These are phyloP conservation scores for Drosophila lini DNA, from an alignment of 1,140 invertebrate species.

Conservation along the genomic window DNA sequence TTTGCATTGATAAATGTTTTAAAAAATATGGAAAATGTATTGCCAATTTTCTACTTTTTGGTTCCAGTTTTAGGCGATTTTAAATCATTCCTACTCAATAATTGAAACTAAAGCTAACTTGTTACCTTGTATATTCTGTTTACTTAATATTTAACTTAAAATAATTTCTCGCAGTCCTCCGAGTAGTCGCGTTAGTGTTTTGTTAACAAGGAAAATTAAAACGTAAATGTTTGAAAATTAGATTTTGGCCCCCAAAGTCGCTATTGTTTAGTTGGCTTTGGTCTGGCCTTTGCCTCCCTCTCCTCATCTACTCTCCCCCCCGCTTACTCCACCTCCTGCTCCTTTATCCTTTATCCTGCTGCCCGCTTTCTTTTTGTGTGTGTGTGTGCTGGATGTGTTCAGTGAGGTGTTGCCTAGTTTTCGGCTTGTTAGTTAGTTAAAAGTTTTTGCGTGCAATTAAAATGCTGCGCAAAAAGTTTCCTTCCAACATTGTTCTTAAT, in stretches of 20 bases:
- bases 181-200: constrained; percentile 44
- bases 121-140: too few relatives aligned
- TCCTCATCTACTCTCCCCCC: neutral
- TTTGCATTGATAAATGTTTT: neutral
- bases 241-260: constrained; percentile 66
- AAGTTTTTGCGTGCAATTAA: constrained; percentile 82
- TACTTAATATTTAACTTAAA: neutral
- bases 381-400: constrained; percentile 53
- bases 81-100: too few relatives aligned
- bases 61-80: neutral
- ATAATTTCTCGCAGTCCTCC: neutral
- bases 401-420: constrained; percentile 80
- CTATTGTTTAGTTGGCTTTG: constrained; percentile 67
- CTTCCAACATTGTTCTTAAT: constrained; percentile 78
- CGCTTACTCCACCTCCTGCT: too few relatives aligned
- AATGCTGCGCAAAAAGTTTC: constrained; percentile 80
- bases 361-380: constrained; percentile 21
- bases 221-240: constrained; percentile 83
- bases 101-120: too few relatives aligned
- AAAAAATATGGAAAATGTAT: neutral
- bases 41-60: neutral
- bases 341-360: constrained; percentile 1
- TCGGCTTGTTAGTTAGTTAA: constrained; percentile 81
- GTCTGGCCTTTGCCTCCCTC: constrained; percentile 8
- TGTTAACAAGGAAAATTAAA: constrained; percentile 82